Conservation (phyloP, 2,797 vertebrate species). For the Chaetophractus vellerosus region DNA sequence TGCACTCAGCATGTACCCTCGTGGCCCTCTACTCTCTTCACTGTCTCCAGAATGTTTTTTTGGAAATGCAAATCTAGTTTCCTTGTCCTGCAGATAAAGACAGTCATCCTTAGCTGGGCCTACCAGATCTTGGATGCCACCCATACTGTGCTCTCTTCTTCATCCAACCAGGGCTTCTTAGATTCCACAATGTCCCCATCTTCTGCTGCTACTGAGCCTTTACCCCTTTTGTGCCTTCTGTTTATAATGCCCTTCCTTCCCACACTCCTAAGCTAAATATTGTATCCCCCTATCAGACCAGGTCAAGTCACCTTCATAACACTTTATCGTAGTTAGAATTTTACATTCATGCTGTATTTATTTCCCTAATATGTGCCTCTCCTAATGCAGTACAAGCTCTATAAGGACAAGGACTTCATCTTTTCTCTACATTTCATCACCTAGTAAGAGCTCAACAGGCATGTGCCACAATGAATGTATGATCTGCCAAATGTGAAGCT, state of each 20-base stretch:
- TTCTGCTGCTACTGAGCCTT: background rate
- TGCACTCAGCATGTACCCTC: fast-evolving
- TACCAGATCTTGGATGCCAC: fast-evolving
- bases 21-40: background rate
- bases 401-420: background rate
- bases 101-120: background rate
- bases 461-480: background rate
- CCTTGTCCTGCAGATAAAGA: background rate
- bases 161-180: background rate
- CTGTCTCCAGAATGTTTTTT: background rate
- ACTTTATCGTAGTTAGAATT: background rate
- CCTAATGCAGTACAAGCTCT: background rate
- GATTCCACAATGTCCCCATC: background rate
- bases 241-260: background rate
- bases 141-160: background rate
- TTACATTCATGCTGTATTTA: background rate
- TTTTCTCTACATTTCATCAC: background rate
- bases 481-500: background rate
- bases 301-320: background rate
- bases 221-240: background rate
- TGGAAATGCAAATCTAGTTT: background rate
- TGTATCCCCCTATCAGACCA: background rate
- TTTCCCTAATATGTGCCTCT: background rate
- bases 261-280: background rate
- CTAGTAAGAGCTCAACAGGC: background rate